Base-by-base conservation (phyloP, 2,113 vertebrate species). In the Machaerirhynchus nigripectus region DNA sequence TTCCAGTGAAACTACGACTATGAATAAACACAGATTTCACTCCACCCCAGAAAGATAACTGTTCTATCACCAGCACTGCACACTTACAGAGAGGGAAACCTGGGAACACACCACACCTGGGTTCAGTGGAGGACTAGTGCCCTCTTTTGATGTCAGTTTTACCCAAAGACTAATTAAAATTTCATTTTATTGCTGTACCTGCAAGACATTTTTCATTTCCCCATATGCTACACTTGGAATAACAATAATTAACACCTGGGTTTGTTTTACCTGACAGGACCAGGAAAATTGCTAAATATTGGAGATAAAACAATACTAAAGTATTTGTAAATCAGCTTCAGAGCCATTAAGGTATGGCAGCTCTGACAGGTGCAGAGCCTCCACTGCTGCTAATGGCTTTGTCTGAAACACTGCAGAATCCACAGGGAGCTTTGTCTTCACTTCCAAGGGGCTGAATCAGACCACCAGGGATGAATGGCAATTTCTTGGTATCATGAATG, bases 71-170 rank as follows among this genome's bases (percentile, higher is more conserved):
- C 78, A 74, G 55, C 27, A 26, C 19, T 77, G 31, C 60, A 64
- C 42, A 35, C 14, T 44, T 9, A 33, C 12, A 33, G 59, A 57
- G 47, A 39, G 4, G 47, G 44, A 94, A 86, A 57, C 46, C 44
- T 67, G 74, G 8, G 44, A 74, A 46, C 20, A 20, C 6, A 33
- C 10, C 23, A 67, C 68, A 53, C 56, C 69, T 22, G 64, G 56
- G 39, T 87, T 95, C 60, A 60, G 67, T 74, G 79, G 85, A 74
- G 82, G 84, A 65, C 67, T 83, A 78, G 87, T 96, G 94, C 93
- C 91, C 90, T 86, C 95, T 96, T 93, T 96, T 91, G 90, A 88
- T 96, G 75, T 59, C 90, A 74, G 39, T 49, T 86, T 69, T 86
- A 80, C 67, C 74, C 87, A 75, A 53, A 67, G 31, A 63, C 67